Conservation (phyloP, 2,797 vertebrate species). For the Bufotes viridis region DNA sequence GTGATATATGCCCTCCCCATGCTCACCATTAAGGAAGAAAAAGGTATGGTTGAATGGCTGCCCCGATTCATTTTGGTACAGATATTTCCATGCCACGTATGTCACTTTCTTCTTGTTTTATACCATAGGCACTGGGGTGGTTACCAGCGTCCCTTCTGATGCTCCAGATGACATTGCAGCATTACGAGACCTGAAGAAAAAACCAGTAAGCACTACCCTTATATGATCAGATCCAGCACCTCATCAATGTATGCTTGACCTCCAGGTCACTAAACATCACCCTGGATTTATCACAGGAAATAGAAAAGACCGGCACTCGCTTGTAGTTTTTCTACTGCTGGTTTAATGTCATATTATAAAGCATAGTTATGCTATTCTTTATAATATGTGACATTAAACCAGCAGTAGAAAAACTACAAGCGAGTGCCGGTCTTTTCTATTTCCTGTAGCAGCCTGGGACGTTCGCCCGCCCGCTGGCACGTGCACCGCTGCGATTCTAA, state of each 20-base stretch:
- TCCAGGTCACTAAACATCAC: too few species aligned
- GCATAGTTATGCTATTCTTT: too few species aligned
- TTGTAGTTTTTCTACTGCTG: too few species aligned
- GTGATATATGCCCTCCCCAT: constrained; percentile 94
- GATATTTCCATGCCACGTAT: neutral
- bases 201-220: constrained; percentile 78
- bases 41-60: constrained; percentile 79
- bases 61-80: neutral
- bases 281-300: too few species aligned
- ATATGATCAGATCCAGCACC: neutral
- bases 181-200: constrained; percentile 94
- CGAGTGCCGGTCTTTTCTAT: too few species aligned
- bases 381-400: too few species aligned
- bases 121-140: constrained; percentile 88
- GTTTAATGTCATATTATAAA: too few species aligned
- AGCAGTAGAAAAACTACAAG: too few species aligned
- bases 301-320: too few species aligned
- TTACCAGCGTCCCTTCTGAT: constrained; percentile 96
- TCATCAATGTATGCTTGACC: neutral
- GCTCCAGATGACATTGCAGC: constrained; percentile 94
- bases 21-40: constrained; percentile 98
- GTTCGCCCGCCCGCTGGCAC: too few species aligned
- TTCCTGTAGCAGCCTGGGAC: too few species aligned
- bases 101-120: neutral
- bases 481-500: too few species aligned